Evolutionary conservation across 1,140 invertebrate genomes (phyloP).

Genomic region (Vollenhovia emeryi): DNA sequence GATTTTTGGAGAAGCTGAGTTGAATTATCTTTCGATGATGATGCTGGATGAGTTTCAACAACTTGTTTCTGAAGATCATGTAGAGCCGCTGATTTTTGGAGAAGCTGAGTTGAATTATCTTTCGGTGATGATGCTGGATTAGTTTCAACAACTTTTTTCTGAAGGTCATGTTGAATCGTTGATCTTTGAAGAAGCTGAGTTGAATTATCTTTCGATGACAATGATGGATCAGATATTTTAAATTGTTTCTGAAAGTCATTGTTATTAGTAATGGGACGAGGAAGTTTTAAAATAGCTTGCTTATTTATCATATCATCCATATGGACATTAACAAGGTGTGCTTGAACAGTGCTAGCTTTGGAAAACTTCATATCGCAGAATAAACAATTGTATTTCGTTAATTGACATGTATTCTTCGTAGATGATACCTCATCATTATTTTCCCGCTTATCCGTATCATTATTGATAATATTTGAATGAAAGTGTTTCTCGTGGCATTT

Average conservation of each 20-base stretch:
- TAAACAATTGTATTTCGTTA: neutral
- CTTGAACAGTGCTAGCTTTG: neutral
- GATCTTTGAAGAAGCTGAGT: neutral
- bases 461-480: neutral
- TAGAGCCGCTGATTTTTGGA: neutral
- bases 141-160: too few relatives aligned
- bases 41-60: too few relatives aligned
- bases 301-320: slow-evolving; percentile 2
- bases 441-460: neutral
- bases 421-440: neutral
- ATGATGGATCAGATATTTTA: neutral
- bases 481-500: slow-evolving; percentile 71
- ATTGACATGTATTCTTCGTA: neutral
- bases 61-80: too few relatives aligned
- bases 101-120: neutral
- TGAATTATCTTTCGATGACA: neutral
- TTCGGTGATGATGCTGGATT: neutral
- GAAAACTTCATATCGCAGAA: slow-evolving; percentile 11
- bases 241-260: neutral
- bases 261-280: neutral
- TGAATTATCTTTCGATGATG: neutral
- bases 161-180: neutral
- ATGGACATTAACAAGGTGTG: slow-evolving; percentile 14
- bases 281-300: neutral
- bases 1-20: neutral